A percentile compares a stretch with the other conserved stretches of the same genome.
Conservation (phyloP, 1,140 invertebrate species). For the Planococcus citri region DNA sequence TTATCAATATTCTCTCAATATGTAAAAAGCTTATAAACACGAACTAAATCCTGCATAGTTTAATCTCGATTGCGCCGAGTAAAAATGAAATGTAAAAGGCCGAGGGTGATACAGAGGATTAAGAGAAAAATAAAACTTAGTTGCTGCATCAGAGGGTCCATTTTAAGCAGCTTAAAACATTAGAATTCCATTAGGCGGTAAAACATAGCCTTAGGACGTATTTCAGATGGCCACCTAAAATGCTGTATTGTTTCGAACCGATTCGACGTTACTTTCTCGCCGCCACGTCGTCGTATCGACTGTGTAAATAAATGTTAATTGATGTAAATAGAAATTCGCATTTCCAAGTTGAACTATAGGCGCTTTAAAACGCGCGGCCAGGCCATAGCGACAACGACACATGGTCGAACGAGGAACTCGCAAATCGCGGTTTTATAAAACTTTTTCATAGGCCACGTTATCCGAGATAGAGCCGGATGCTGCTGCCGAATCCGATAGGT, state of each 20-base stretch:
- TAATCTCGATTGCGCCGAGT: neutral
- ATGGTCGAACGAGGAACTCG: neutral
- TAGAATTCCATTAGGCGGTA: constrained; percentile 20
- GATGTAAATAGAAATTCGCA: constrained; percentile 10
- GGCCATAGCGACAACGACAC: too few species aligned
- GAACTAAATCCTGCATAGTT: neutral
- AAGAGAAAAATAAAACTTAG: constrained; percentile 20
- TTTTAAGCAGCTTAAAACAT: constrained; percentile 20
- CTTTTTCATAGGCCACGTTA: neutral
- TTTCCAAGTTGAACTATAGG: too few species aligned
- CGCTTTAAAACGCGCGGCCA: neutral
- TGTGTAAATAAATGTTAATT: constrained; percentile 21
- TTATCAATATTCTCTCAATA: too few species aligned
- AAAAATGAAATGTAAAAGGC: constrained; percentile 20
- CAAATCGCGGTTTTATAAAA: neutral
- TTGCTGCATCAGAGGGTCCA: constrained; percentile 16
- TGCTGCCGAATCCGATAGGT: neutral
- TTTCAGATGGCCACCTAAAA: constrained; percentile 16
- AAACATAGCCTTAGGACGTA: constrained; percentile 18
- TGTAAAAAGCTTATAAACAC: neutral
- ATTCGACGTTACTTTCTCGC: constrained; percentile 7
- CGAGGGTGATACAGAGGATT: constrained; percentile 19
- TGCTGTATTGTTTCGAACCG: constrained; percentile 11
- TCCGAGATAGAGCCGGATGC: too few species aligned
- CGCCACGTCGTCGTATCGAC: too few species aligned